Conservation (phyloP, 2,888 invertebrate genomes). For the Drosophila barbarae region DNA sequence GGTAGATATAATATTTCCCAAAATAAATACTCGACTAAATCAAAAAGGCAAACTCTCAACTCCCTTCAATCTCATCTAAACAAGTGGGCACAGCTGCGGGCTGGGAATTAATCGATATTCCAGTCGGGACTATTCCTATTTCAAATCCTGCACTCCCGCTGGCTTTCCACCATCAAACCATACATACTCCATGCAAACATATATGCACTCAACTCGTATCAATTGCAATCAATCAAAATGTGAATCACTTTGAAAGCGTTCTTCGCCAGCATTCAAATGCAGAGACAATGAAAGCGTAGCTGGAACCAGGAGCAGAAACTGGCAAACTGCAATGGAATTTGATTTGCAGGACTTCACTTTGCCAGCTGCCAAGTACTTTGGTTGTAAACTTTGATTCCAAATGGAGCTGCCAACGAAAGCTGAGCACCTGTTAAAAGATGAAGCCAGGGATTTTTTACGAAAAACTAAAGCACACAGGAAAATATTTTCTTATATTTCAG, state of each 20-base stretch:
- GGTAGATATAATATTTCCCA: too few relatives aligned
- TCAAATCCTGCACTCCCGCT: constrained; percentile 12
- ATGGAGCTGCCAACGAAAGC: constrained; percentile 4
- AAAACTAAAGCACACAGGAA: background rate
- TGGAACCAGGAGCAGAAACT: constrained; percentile 3
- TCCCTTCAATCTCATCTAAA: background rate
- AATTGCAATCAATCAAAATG: constrained; percentile 58
- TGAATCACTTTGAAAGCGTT: constrained; percentile 17
- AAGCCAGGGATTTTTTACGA: constrained; percentile 15
- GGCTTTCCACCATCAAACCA: constrained; percentile 8
- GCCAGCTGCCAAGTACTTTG: constrained; percentile 5
- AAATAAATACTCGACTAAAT: too few relatives aligned
- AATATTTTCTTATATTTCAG: background rate
- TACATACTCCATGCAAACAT: background rate
- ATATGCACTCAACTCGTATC: constrained; percentile 11
- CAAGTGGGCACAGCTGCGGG: background rate
- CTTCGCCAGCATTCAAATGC: constrained; percentile 17
- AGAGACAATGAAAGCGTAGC: constrained; percentile 43
- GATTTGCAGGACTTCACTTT: constrained; percentile 20
- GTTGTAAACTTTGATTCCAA: constrained; percentile 7
- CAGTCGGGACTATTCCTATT: constrained; percentile 11
- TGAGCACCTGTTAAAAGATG: constrained; percentile 27
- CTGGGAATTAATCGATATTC: constrained; percentile 22
- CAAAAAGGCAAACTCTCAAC: background rate
- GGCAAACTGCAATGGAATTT: constrained; percentile 38